Evolutionary conservation across 92 coral and sea anemone species (phyloP), one percentile per base, ranked within the genome.

Genomic region (Epizoanthus rinbou): DNA sequence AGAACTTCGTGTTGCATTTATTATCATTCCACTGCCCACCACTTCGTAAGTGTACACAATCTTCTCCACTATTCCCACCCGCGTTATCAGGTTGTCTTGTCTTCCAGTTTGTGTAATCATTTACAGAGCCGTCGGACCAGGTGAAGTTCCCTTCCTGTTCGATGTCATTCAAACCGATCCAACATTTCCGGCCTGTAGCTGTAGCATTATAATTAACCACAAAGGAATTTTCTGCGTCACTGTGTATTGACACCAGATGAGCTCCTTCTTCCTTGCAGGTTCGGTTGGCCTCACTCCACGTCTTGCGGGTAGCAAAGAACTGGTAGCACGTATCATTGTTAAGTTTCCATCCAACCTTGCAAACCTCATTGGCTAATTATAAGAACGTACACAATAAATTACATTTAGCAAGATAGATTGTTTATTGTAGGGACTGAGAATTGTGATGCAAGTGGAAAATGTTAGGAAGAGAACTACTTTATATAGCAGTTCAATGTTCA

Each of bases 171-270:
- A 69, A 69, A 4, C 75, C 57, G 43, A 69, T 69, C 75, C 57
- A 69, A 41, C 15, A 50, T 13, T 39, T 28, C 15, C 3, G 1
- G 56, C 16, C 25, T 13, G 57, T 69, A 39, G 4, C 52, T 5
- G 17, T 11, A 43, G 75, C 39, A n/a, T n/a, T n/a, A n/a, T n/a
- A n/a, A n/a, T n/a, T n/a, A 37, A 16, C 8, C 24, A 69, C 56
- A 21, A 69, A 69, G 28, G 18, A 8, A 6, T 41, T 69, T 53
- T 69, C 57, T 7, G 75, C 28, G 6, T 23, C 57, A 6, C 53
- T 17, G 75, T 37, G 75, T 18, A 69, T 69, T 7, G 75, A 69
- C 1, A 69, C 75, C 75, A 69, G 43, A 25, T 69, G 75, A 16
- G 75, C 54, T 16, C 75, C 54, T 37, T 69, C 13, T 41, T 14